Base-by-base conservation (phyloP, 2,797 vertebrate species). In the Anguilla pacifica region DNA sequence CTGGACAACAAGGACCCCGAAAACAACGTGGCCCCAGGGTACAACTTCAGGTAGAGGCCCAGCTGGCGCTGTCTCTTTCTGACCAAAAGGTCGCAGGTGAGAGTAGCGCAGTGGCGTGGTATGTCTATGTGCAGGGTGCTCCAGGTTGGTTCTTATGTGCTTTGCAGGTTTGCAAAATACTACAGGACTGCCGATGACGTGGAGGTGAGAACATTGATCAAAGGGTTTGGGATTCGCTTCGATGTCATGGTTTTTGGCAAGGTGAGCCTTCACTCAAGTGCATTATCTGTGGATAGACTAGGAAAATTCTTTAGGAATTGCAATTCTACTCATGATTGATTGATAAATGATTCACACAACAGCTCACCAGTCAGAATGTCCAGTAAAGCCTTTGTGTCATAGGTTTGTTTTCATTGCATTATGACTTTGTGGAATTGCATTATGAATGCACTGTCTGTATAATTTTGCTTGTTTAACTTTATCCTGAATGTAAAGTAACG, bases 221-320 rank as follows among this genome's bases (percentile, higher is more conserved):
- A 98, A 97, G 97, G 93, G 92, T 98, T 92, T 87, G 97, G 98
- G 89, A 98, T 98, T 91, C 97, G 97, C n/a, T 97, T 99, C 89
- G 96, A 98, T 87, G 89, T 98, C 93, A 94, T 98, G 22, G 97
- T 98, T 55, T 97, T 98, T 92, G 98, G 97, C 91, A 97, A 96
- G 92, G 98, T 98, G 92, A 94, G 93, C 10, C 31, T 81, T 9
- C 28, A 82, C 70, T 53, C 31, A 31, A 55, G 13, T 79, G n/a
- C 10, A 55, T 28, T 1, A 51, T n/a, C 1, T n/a, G n/a, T n/a
- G 55, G 61, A 49, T 2, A 72, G 22, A 46, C n/a, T 1, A 6
- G 19, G 9, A 51, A n/a, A n/a, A 22, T 11, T 51, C 10, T 46
- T 19, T 19, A 19, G 2, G 2, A 39, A 3, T 64, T 64, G 39